Conservation (phyloP, 2,797 vertebrate genomes). For the Anabas testudineus region DNA sequence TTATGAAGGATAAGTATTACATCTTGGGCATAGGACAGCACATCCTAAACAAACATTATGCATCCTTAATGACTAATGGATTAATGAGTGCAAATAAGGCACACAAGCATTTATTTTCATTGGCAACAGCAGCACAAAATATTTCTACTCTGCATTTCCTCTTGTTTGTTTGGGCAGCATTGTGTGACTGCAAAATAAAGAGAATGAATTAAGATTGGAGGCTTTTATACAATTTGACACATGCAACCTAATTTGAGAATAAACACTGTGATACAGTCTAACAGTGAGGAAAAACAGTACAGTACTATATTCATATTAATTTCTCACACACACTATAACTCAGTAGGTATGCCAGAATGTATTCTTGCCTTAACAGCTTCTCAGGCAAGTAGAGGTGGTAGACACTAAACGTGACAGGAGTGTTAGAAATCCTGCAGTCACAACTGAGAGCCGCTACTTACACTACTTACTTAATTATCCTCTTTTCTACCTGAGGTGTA, state of each 20-base stretch:
- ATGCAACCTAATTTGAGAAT: slow-evolving; percentile 27
- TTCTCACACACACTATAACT: background rate
- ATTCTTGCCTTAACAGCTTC: background rate
- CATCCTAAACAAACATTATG: no score
- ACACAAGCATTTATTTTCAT: slow-evolving; percentile 67
- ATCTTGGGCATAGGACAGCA: no score
- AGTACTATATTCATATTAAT: slow-evolving; percentile 31
- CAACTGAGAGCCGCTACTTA: slow-evolving; percentile 24
- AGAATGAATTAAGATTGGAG: slow-evolving; percentile 22
- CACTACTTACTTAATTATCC: slow-evolving; percentile 41
- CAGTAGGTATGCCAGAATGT: background rate
- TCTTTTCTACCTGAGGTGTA: slow-evolving; percentile 42
- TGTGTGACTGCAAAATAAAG: slow-evolving; percentile 48
- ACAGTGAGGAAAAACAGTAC: slow-evolving; percentile 2
- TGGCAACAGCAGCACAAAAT: slow-evolving; percentile 39
- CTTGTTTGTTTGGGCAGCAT: background rate
- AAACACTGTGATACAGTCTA: slow-evolving; percentile 10
- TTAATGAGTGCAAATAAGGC: slow-evolving; percentile 66
- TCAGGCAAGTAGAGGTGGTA: slow-evolving; percentile 1
- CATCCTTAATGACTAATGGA: slow-evolving; percentile 54
- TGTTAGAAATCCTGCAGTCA: slow-evolving; percentile 1
- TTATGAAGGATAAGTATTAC: background rate
- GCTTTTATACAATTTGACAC: slow-evolving; percentile 36
- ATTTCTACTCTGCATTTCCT: slow-evolving; percentile 48
- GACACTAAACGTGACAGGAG: slow-evolving; percentile 5